Base-by-base conservation (phyloP, 2,113 vertebrate species). In the Mus pahari region DNA sequence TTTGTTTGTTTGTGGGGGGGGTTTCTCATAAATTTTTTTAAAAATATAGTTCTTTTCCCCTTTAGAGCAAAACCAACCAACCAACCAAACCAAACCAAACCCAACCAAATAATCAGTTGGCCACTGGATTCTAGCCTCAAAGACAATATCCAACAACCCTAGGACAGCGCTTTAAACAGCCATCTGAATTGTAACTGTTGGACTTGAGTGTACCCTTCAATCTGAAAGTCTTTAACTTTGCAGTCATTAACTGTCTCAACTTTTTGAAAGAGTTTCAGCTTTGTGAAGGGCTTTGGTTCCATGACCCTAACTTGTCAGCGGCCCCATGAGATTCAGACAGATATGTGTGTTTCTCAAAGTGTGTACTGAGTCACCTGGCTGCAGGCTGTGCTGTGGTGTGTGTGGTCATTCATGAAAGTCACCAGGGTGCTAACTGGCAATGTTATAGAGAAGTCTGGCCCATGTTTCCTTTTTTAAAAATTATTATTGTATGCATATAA, bases 371-470 rank as follows among this genome's bases (percentile, higher is more conserved):
- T 99, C 99, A 42, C 99, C 99, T 96, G 99, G 98, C 99, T 99
- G 97, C 36, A 99, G 98, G 89, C 99, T 2, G 99, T 99, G 97
- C 99, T 98, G 95, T 99, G 97, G 99, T 98, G 95, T 99, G 99
- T 31, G 99, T 99, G 9, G 99, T 99, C 99, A 99, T 99, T 99
- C 99, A 99, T 99, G 98, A 99, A 99, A 0, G 99, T 99, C 39
- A 99, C 99, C 66, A 99, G 98, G 7, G 99, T 98, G 2, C 62
- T 99, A 99, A 98, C 99, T 99, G 98, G 99, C 99, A 19, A 99
- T 99, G 97, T 99, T 99, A 98, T 99, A 99, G 50, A 99, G 99
- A 64, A 99, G 99, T 4, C 99, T 99, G 98, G 22, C 99, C 99
- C 99, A 99, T 99, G 93, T 99, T 99, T 83, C 99, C 10, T 33